These are phyloP conservation scores for Paraescarpia echinospica DNA, from an alignment of 1,140 invertebrate genomes.

Conservation along the genomic window DNA sequence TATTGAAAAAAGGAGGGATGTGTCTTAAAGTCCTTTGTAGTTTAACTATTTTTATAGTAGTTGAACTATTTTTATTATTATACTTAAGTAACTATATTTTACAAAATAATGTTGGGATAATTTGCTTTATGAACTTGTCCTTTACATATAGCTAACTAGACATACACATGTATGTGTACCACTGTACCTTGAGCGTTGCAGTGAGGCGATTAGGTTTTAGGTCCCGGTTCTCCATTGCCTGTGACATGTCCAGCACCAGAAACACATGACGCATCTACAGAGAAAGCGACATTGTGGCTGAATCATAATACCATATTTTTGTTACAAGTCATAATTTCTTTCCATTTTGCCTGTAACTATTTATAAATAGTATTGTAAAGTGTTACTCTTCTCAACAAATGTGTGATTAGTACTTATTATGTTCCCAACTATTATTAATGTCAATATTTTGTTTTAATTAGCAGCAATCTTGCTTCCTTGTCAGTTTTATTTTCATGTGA, in stretches of 20 bases:
- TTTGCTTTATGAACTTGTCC: background rate
- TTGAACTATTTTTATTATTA: too few species aligned
- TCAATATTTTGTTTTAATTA: too few species aligned
- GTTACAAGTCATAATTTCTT: background rate
- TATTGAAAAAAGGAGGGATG: background rate
- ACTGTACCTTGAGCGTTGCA: slow-evolving; percentile 79
- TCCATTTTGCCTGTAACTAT: background rate
- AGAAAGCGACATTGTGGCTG: background rate
- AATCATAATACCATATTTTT: background rate
- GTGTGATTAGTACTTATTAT: background rate
- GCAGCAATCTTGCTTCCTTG: too few species aligned
- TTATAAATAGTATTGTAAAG: background rate
- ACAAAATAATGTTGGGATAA: background rate
- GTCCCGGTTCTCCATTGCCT: slow-evolving; percentile 91
- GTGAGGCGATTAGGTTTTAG: slow-evolving; percentile 90
- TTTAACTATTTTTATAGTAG: background rate
- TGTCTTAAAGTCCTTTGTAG: background rate
- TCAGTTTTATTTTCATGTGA: background rate
- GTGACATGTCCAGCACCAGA: slow-evolving; percentile 88
- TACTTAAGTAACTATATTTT: background rate
- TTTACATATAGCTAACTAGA: background rate
- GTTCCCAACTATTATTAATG: background rate
- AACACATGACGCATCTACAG: slow-evolving; percentile 78
- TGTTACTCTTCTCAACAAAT: background rate
- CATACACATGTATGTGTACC: background rate